Conservation (phyloP, 2,797 vertebrate species). For the Coluber constrictor region DNA sequence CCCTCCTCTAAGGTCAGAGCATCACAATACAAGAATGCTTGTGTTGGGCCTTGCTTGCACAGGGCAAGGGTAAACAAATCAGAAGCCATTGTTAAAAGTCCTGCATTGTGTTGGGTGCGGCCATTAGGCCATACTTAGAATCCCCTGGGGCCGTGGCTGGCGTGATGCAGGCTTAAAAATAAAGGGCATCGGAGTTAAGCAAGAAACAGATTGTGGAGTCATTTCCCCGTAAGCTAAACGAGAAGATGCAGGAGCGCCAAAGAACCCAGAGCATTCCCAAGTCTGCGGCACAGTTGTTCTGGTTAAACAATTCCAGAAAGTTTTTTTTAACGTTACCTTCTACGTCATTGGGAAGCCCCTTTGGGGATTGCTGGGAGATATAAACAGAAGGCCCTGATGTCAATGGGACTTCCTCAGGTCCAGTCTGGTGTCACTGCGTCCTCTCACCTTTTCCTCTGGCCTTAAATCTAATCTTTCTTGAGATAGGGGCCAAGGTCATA, state of each 20-base stretch:
- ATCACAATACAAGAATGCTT: slow-evolving; percentile 58
- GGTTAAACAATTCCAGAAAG: background rate
- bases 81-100: slow-evolving; percentile 73
- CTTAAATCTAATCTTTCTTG: background rate
- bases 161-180: slow-evolving; percentile 70
- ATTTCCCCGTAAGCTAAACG: slow-evolving; percentile 69
- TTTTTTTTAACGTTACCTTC: background rate
- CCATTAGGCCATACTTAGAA: slow-evolving; percentile 69
- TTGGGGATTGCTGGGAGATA: background rate
- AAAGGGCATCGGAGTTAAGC: slow-evolving; percentile 67
- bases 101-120: slow-evolving; percentile 65
- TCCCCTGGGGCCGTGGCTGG: slow-evolving; percentile 70
- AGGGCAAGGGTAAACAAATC: slow-evolving; percentile 78
- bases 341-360: background rate
- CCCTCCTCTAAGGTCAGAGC: slow-evolving; percentile 59
- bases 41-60: slow-evolving; percentile 56
- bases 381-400: background rate
- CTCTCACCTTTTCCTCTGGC: background rate
- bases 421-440: background rate
- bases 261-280: slow-evolving; percentile 36
- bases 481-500: background rate
- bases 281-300: slow-evolving; percentile 36
- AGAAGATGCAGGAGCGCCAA: slow-evolving; percentile 55
- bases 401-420: background rate
- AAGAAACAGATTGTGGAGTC: slow-evolving; percentile 73